A percentile compares a stretch with the other conserved stretches of the same genome.
Conservation (phyloP, 2,888 invertebrate genomes). For the Dusona sp. region DNA sequence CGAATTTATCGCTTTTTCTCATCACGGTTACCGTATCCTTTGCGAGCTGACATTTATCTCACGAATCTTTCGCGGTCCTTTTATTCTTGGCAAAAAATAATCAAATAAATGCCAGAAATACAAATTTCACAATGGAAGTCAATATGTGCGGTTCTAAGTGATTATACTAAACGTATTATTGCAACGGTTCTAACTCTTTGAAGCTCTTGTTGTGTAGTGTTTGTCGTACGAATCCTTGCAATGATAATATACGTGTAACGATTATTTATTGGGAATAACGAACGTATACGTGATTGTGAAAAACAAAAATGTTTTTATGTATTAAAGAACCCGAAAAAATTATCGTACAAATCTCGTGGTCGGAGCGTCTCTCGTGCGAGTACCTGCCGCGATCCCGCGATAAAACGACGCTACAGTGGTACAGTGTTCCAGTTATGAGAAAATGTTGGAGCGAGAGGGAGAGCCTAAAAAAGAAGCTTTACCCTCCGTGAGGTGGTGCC, state of each 20-base stretch:
- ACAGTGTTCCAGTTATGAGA: conserved; percentile 10
- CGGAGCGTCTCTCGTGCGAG: conserved; percentile 27
- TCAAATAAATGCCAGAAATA: neutral
- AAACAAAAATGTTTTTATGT: neutral
- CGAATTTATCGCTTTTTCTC: conserved; percentile 2
- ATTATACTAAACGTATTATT: neutral
- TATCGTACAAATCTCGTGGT: conserved; percentile 31
- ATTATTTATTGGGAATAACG: neutral
- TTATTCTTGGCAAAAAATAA: neutral
- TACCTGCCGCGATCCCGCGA: conserved; percentile 24
- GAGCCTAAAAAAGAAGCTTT: conserved; percentile 26
- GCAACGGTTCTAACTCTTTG: neutral
- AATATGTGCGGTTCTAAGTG: neutral
- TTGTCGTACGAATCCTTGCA: neutral
- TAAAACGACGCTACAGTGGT: conserved; percentile 19
- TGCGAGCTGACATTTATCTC: neutral
- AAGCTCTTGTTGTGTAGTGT: neutral
- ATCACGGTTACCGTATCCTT: neutral
- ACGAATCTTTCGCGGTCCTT: neutral
- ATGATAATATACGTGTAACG: neutral
- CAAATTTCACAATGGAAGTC: neutral
- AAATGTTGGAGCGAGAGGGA: conserved; percentile 21
- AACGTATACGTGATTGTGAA: conserved; percentile 7
- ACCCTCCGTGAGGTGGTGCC: conserved; percentile 77
- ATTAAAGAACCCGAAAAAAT: neutral